Evolutionary conservation across 2,797 vertebrate genomes (phyloP), one percentile per base, ranked within the genome.

Genomic region (Pseudomugil gertrudae): DNA sequence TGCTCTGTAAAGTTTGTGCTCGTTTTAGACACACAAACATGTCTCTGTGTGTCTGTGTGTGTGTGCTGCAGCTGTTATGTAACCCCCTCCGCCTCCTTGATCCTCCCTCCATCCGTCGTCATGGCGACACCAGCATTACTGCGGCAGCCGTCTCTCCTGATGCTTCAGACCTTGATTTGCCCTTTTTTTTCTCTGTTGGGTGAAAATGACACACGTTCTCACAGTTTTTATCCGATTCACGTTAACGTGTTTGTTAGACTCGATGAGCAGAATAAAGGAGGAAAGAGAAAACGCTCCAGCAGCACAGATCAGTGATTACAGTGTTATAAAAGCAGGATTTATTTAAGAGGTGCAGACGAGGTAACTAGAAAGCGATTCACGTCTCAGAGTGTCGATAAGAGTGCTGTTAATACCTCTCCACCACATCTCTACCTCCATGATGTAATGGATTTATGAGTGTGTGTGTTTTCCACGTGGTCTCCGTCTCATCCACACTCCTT

Each of bases 121-220:
- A 89, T 89, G 89, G 87, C 71, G 81, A 90, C 77, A 69, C 71
- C 63, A 60, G 69, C 76, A 72, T 66, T 83, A 72, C 81, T 52
- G 80, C 86, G 76, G 76, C 65, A 8, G 54, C 80, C 64, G 40
- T 74, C 57, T 36, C 69, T 26, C 60, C 60, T 58, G 40, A 66
- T 63, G 69, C 47, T 72, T 66, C 52, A 3, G 33, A 43, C 6
- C 63, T 74, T 19, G 9, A 72, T 78, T 80, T 65, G 58, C 45
- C 63, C 68, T 52, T 51, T 55, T 33, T 19, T 55, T 6, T 23
- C 52, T 30, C 6, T 30, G 6, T 30, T 30, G 29, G 4, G 17
- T 32, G 38, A 51, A 52, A 43, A 57, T 13, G 2, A 0, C 4
- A 5, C 11, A 3, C 24, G 17, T 43, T 55, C 3, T 24, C 3